Evolutionary conservation across 2,888 invertebrate genomes (phyloP).

Genomic region (Xylota sylvarum): DNA sequence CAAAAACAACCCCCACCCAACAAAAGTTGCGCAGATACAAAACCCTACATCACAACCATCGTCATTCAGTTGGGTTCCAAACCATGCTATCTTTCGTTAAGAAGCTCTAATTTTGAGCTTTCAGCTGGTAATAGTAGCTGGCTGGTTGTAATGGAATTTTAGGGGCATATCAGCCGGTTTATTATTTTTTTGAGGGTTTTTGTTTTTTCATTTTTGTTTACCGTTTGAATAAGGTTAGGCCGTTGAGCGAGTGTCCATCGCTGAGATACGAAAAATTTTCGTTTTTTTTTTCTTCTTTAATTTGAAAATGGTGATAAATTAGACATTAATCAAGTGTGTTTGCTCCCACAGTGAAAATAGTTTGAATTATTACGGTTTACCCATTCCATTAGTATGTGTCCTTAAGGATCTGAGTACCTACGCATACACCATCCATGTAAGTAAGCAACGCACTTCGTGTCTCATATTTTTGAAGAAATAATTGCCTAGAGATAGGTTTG

Average conservation of each 20-base stretch:
- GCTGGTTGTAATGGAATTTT: constrained; percentile 51
- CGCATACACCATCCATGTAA: constrained; percentile 28
- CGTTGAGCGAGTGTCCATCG: neutral
- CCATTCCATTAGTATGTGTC: neutral
- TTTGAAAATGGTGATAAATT: constrained; percentile 36
- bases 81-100: constrained; percentile 23
- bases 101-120: constrained; percentile 14
- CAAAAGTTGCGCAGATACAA: constrained; percentile 39
- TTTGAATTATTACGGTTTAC: constrained; percentile 3
- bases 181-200: constrained; percentile 29
- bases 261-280: neutral
- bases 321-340: constrained; percentile 46
- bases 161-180: constrained; percentile 48
- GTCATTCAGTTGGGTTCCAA: constrained; percentile 35
- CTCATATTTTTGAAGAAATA: constrained; percentile 48
- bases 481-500: constrained; percentile 29
- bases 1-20: constrained; percentile 48
- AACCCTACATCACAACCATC: neutral
- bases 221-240: constrained; percentile 38
- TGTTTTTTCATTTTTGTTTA: constrained; percentile 40
- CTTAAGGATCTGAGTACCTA: constrained; percentile 6
- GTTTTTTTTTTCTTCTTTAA: neutral
- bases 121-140: neutral
- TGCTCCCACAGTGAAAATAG: constrained; percentile 8
- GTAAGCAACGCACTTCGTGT: constrained; percentile 33